Percentiles rank a stretch among this genome's conserved stretches.
These are phyloP conservation scores for Drosophila pseudotakahashii DNA, from an alignment of 2,888 invertebrate genomes.

Conservation along the genomic window DNA sequence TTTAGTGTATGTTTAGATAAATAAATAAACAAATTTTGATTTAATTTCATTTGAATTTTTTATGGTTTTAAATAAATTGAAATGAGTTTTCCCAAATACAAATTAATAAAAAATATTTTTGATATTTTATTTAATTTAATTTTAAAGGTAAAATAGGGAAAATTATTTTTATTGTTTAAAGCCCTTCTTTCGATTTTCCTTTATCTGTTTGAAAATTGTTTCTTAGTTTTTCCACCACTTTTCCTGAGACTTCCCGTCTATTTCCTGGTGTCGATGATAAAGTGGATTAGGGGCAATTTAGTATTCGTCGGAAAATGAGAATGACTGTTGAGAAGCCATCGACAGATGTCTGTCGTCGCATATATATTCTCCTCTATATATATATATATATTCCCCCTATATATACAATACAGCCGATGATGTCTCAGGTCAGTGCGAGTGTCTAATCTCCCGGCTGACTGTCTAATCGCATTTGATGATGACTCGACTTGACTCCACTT, in stretches of 20 bases:
- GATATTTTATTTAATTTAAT: too few species aligned
- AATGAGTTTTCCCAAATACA: too few species aligned
- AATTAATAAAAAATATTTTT: too few species aligned
- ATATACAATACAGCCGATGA: constrained; percentile 1
- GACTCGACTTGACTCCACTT: constrained; percentile 58
- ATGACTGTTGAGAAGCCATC: constrained; percentile 39
- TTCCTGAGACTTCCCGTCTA: constrained; percentile 1
- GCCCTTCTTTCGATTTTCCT: not conserved
- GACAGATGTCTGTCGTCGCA: constrained; percentile 24
- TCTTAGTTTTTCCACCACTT: not conserved
- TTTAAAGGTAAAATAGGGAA: too few species aligned
- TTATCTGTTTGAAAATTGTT: not conserved
- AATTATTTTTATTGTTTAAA: not conserved
- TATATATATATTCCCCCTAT: not conserved
- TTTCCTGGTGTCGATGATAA: constrained; percentile 32
- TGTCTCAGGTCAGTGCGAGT: constrained; percentile 35
- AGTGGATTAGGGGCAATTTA: constrained; percentile 39
- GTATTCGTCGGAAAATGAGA: constrained; percentile 26
- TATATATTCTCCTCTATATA: not conserved
- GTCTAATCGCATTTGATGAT: constrained; percentile 66
- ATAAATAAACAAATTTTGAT: too few species aligned
- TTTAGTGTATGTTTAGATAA: too few species aligned
- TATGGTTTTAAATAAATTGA: too few species aligned
- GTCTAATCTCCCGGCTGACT: constrained; percentile 45
- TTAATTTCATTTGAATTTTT: too few species aligned